Percentiles rank a stretch among this genome's conserved stretches.
Evolutionary conservation across 2,113 vertebrate genomes (phyloP).

Genomic region (Seriola dumerili): DNA sequence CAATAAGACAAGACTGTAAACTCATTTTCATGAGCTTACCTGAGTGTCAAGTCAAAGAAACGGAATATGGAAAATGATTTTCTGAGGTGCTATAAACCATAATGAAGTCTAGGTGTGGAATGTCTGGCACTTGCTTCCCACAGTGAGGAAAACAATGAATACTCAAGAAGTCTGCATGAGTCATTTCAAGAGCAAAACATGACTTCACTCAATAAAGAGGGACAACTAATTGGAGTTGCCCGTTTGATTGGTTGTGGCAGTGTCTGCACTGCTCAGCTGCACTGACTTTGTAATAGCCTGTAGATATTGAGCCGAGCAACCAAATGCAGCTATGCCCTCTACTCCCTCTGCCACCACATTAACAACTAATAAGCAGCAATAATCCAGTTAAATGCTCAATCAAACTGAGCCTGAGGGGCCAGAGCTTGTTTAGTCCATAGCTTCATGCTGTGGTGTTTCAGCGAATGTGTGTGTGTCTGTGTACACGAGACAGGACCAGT

Average conservation of each 20-base stretch:
- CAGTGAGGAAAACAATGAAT: constrained; percentile 33
- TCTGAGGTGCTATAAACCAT: constrained; percentile 12
- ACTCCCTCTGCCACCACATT: constrained; percentile 76
- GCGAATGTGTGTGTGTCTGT: constrained; percentile 40
- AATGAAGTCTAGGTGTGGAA: constrained; percentile 10
- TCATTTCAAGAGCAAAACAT: constrained; percentile 55
- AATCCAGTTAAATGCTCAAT: constrained; percentile 83
- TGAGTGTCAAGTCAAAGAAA: background rate
- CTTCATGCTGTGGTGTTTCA: constrained; percentile 48
- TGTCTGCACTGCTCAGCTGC: constrained; percentile 53
- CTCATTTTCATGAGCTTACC: constrained; percentile 2
- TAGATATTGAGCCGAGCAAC: constrained; percentile 42
- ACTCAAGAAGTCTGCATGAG: background rate
- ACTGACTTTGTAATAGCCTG: constrained; percentile 47
- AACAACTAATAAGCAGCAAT: constrained; percentile 81
- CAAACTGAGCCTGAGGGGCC: constrained; percentile 72
- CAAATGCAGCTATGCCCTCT: constrained; percentile 50
- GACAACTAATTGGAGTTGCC: constrained; percentile 46
- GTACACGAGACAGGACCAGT: constrained; percentile 59
- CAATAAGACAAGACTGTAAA: background rate
- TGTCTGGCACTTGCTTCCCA: background rate
- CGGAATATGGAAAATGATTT: background rate
- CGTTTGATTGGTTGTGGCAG: constrained; percentile 31
- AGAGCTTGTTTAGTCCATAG: constrained; percentile 48
- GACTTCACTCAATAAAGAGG: constrained; percentile 55